These are phyloP conservation scores for Microctenopoma steveboyesi DNA, from an alignment of 2,797 vertebrate genomes.

Conservation along the genomic window DNA sequence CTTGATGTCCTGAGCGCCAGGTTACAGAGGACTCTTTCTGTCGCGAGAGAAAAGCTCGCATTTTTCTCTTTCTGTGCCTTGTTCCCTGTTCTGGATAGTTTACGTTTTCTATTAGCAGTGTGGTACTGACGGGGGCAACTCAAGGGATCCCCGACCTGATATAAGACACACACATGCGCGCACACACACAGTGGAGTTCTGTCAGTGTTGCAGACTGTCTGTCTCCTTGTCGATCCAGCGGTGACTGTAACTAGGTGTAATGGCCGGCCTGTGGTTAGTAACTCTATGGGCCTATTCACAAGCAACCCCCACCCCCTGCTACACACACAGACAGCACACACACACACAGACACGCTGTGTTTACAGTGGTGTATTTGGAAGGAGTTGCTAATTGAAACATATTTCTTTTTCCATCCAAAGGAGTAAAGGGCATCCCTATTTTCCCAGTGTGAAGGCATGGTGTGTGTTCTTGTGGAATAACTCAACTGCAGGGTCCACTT, in stretches of 20 bases:
- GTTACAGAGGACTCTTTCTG: slow-evolving; percentile 70
- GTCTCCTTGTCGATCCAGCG: slow-evolving; percentile 81
- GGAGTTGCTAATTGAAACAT: slow-evolving; percentile 81
- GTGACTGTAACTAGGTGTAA: slow-evolving; percentile 82
- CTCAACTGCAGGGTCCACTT: slow-evolving; percentile 61
- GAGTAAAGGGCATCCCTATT: slow-evolving; percentile 80
- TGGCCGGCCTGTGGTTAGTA: slow-evolving; percentile 78
- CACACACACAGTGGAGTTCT: slow-evolving; percentile 72
- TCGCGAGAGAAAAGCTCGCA: slow-evolving; percentile 55
- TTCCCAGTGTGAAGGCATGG: slow-evolving; percentile 58
- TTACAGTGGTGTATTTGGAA: slow-evolving; percentile 78
- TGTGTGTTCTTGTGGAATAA: slow-evolving; percentile 51
- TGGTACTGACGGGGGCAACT: slow-evolving; percentile 68
- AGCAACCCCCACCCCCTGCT: slow-evolving; percentile 46
- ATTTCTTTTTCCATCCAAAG: slow-evolving; percentile 81
- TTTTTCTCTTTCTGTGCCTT: slow-evolving; percentile 62
- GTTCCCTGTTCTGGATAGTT: slow-evolving; percentile 62
- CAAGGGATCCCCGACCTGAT: slow-evolving; percentile 76
- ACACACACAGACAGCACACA: slow-evolving; percentile 32
- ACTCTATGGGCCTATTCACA: slow-evolving; percentile 83
- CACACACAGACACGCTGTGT: slow-evolving; percentile 65
- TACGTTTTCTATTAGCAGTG: slow-evolving; percentile 73
- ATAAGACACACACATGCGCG: slow-evolving; percentile 30
- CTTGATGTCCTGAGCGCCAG: slow-evolving; percentile 29
- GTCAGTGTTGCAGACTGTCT: slow-evolving; percentile 81